These are phyloP conservation scores for Drosophila funebris DNA, from an alignment of 1,140 invertebrate genomes.

Conservation along the genomic window DNA sequence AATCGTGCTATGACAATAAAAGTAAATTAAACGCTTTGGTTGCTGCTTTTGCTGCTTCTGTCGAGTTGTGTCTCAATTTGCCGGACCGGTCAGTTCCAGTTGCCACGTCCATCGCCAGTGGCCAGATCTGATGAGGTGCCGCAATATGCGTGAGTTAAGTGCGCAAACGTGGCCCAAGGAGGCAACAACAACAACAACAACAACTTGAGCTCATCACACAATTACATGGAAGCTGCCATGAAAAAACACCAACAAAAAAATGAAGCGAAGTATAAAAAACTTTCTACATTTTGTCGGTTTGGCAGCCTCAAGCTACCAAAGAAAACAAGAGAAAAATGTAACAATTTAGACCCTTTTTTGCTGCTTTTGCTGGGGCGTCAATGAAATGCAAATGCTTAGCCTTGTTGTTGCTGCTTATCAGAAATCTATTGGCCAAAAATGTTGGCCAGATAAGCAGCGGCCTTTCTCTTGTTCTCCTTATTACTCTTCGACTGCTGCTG, in stretches of 20 bases:
- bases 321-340: conserved; percentile 13
- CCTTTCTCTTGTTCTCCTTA: conserved; percentile 11
- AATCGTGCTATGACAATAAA: conserved; percentile 76
- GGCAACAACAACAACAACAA: conserved; percentile 26
- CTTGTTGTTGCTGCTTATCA: conserved; percentile 50
- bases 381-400: conserved; percentile 72
- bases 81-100: conserved; percentile 14
- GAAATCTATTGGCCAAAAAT: conserved; percentile 72
- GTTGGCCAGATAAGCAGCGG: conserved; percentile 61
- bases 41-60: conserved; percentile 21
- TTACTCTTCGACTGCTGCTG: neutral
- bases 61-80: conserved; percentile 72
- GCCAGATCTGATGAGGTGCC: conserved; percentile 63
- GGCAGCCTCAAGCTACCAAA: conserved; percentile 14
- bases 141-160: conserved; percentile 59
- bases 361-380: conserved; percentile 49
- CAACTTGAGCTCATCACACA: conserved; percentile 36
- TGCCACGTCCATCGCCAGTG: conserved; percentile 36
- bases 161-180: conserved; percentile 63
- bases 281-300: conserved; percentile 53
- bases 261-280: conserved; percentile 36
- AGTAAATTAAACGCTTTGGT: conserved; percentile 69
- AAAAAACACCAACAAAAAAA: conserved; percentile 7
- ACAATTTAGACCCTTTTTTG: conserved; percentile 33
- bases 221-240: conserved; percentile 62